A percentile compares a stretch with the other conserved stretches of the same genome.
Conservation (phyloP, 1,140 invertebrate species). For the Tetraneura akinire region DNA sequence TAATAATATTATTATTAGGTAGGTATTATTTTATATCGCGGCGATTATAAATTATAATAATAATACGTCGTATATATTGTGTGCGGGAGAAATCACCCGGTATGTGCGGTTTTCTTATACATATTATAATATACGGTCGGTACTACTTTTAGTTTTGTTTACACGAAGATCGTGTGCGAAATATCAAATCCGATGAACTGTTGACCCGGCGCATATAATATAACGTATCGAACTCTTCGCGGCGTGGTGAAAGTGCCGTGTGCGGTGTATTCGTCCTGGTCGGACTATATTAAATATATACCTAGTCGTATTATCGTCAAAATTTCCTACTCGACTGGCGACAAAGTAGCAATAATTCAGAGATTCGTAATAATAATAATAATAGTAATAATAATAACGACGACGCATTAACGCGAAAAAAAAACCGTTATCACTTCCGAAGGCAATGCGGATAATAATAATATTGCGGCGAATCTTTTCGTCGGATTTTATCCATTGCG, state of each 20-base stretch:
- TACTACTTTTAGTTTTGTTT: slow-evolving; percentile 22
- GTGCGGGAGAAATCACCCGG: slow-evolving; percentile 4
- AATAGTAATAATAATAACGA: not conserved
- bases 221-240: not conserved
- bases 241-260: slow-evolving; percentile 19
- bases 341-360: not conserved
- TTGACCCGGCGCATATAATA: not conserved
- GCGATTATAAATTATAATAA: no score
- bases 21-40: not conserved
- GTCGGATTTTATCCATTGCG: no score
- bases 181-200: slow-evolving; percentile 39
- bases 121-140: not conserved
- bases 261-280: not conserved
- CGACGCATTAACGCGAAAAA: no score
- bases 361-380: not conserved
- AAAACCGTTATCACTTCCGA: no score
- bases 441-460: not conserved
- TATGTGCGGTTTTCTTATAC: not conserved
- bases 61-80: no score
- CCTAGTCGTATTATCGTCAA: not conserved
- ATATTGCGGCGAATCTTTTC: not conserved
- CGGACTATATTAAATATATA: not conserved
- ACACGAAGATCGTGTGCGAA: slow-evolving; percentile 31
- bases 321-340: not conserved
- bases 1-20: no score